Evolutionary conservation across 2,113 vertebrate genomes (phyloP).

Genomic region (Carassius auratus): DNA sequence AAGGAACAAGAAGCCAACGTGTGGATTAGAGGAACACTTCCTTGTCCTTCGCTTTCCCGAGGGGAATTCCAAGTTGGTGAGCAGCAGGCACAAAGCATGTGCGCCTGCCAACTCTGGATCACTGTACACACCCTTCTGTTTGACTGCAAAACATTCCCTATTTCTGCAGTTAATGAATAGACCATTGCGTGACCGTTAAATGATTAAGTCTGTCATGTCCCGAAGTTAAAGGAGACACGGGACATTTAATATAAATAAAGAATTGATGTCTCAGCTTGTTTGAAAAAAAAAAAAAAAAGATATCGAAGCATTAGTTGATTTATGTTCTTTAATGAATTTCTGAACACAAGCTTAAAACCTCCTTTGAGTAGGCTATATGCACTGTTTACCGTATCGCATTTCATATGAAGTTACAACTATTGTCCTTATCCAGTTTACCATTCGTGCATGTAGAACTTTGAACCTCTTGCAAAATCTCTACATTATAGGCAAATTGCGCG

Average conservation of each 20-base stretch:
- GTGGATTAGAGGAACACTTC: slow-evolving; percentile 12
- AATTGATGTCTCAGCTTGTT: neutral
- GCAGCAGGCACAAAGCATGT: neutral
- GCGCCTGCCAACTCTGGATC: neutral
- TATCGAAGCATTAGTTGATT: neutral
- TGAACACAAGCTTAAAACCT: neutral
- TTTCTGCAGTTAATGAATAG: slow-evolving; percentile 48
- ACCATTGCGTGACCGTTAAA: slow-evolving; percentile 42
- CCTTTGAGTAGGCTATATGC: neutral
- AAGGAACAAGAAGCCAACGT: slow-evolving; percentile 9
- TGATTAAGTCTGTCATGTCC: neutral
- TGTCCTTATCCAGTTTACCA: neutral
- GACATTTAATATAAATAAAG: neutral
- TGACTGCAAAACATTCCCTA: slow-evolving; percentile 44
- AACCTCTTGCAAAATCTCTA: neutral
- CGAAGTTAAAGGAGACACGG: neutral
- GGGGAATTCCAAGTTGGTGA: slow-evolving; percentile 48
- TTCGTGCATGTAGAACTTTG: neutral
- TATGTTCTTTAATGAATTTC: neutral
- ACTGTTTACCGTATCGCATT: neutral
- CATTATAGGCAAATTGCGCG: neutral
- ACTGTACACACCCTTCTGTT: slow-evolving; percentile 28
- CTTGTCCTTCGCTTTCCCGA: slow-evolving; percentile 11
- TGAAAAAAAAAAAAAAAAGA: neutral
- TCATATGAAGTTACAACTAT: neutral